A percentile compares a stretch with the other conserved stretches of the same genome.
phyloP scores from a whole-genome alignment of 2,113 vertebrate genomes.

The Manacus vitellinus region DNA sequence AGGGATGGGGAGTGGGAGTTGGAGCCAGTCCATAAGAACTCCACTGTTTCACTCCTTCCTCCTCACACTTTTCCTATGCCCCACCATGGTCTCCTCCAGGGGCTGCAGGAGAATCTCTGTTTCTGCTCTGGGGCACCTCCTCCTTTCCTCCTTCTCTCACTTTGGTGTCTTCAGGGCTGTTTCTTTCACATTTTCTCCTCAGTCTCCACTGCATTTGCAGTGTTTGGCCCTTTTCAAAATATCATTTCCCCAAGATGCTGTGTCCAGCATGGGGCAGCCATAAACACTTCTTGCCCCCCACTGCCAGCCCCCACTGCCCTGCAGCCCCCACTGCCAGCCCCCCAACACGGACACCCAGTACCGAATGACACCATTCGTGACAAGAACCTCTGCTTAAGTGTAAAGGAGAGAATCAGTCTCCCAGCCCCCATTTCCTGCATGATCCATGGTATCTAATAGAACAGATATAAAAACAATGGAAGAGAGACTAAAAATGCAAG shows the following conservation, averaged over 20 bases:
- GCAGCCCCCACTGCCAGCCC: neutral
- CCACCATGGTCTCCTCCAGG: neutral
- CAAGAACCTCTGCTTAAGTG: neutral
- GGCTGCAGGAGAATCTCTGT: neutral
- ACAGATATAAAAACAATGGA: neutral
- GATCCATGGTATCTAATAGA: neutral
- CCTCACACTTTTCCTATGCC: neutral
- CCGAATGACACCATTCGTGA: neutral
- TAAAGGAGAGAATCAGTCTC: neutral
- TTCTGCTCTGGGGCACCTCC: neutral
- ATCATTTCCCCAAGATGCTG: fast-evolving
- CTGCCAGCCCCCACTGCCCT: fast-evolving
- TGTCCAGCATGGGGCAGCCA: neutral
- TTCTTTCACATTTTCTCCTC: neutral
- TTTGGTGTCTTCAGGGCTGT: neutral
- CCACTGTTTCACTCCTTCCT: fast-evolving
- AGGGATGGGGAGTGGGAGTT: neutral
- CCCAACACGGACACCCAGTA: neutral
- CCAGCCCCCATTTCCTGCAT: neutral
- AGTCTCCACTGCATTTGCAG: neutral
- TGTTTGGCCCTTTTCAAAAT: fast-evolving
- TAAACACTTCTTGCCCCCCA: fast-evolving
- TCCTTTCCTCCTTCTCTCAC: neutral
- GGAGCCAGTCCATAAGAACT: neutral
- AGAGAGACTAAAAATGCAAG: neutral